These are phyloP conservation scores for Poliocrania exsul DNA, from an alignment of 2,797 vertebrate species.

Conservation along the genomic window DNA sequence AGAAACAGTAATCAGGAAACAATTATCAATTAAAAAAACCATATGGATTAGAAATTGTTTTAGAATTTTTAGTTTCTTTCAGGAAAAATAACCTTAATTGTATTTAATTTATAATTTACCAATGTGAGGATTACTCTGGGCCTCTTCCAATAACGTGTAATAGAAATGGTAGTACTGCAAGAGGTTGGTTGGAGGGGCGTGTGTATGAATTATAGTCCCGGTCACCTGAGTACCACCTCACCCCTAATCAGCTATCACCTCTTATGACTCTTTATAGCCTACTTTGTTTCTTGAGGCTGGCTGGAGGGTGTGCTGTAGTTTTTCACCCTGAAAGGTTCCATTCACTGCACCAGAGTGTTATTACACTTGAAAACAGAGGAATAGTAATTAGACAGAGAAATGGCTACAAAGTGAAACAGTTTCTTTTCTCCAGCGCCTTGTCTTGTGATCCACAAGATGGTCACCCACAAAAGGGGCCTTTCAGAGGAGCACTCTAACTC, in stretches of 20 bases:
- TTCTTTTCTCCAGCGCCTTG: not conserved
- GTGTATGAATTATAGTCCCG: not conserved
- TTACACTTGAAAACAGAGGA: not conserved
- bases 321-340: not conserved
- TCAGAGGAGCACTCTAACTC: not conserved
- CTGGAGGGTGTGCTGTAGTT: not conserved
- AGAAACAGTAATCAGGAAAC: not conserved
- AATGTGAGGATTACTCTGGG: fast-evolving
- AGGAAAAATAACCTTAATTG: not conserved
- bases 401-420: not conserved
- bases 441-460: not conserved
- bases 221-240: not conserved
- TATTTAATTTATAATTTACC: not conserved
- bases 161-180: not conserved
- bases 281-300: not conserved
- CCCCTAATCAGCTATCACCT: not conserved
- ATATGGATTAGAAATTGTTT: not conserved
- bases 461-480: not conserved
- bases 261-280: not conserved
- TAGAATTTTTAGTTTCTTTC: not conserved
- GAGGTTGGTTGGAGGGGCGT: not conserved
- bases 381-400: not conserved
- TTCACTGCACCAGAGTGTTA: not conserved
- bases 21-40: not conserved
- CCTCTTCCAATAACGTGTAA: not conserved